These are phyloP conservation scores for Lycaena phlaeas DNA, from an alignment of 2,888 invertebrate species.

Conservation along the genomic window DNA sequence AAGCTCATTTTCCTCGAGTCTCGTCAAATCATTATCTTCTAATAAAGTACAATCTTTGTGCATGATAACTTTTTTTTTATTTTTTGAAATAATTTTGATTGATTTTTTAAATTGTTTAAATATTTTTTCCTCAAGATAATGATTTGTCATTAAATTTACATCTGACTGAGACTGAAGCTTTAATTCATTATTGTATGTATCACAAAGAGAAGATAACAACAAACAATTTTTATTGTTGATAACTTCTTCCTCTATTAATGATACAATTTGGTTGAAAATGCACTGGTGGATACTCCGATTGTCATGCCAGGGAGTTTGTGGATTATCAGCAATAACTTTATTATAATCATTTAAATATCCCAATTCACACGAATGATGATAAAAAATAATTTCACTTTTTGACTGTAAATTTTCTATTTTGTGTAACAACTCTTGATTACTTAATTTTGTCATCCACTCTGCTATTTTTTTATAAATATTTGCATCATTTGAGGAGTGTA, in stretches of 20 bases:
- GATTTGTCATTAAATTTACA: constrained; percentile 6
- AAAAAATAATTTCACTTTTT: constrained; percentile 8
- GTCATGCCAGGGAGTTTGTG: not conserved
- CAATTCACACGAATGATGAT: constrained; percentile 12
- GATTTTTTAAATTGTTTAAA: constrained; percentile 6
- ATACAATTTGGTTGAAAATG: not conserved
- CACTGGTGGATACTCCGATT: not conserved
- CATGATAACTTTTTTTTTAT: constrained; percentile 9
- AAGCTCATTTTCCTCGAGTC: constrained; percentile 3
- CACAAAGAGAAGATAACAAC: not conserved
- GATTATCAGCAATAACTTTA: constrained; percentile 9
- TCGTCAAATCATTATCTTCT: constrained; percentile 6
- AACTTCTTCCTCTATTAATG: constrained; percentile 1
- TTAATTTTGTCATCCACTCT: constrained; percentile 10
- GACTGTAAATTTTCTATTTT: constrained; percentile 5
- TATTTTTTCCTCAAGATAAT: constrained; percentile 10
- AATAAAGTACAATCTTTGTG: constrained; percentile 10
- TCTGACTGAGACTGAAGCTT: not conserved
- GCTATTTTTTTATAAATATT: constrained; percentile 1
- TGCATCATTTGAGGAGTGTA: constrained; percentile 11
- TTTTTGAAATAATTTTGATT: constrained; percentile 6
- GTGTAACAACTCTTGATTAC: constrained; percentile 5
- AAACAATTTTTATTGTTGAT: not conserved
- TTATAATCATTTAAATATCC: constrained; percentile 10
- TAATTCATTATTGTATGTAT: not conserved